phyloP scores from a whole-genome alignment of 2,797 vertebrate genomes.

The Chelon labrosus region DNA sequence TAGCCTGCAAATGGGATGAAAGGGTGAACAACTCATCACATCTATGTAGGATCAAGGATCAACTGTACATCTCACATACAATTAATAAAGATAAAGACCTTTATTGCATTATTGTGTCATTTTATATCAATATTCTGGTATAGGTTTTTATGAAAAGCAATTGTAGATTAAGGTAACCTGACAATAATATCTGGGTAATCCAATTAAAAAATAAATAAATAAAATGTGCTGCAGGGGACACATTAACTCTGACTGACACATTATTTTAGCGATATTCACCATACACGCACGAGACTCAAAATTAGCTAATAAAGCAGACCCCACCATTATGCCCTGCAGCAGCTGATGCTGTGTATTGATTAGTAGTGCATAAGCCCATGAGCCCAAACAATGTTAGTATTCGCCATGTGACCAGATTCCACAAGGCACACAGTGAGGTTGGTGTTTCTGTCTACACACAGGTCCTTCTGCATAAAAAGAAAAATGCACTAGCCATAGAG shows the following conservation, averaged over 20 bases:
- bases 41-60: neutral
- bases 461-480: too few relatives aligned
- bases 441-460: too few relatives aligned
- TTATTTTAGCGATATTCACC: neutral
- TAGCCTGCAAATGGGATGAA: constrained; percentile 25
- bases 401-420: neutral
- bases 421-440: neutral
- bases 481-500: too few relatives aligned
- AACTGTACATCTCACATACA: neutral
- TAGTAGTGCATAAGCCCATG: neutral
- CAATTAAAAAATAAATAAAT: neutral
- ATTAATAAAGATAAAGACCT: neutral
- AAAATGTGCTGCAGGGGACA: neutral
- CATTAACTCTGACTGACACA: neutral
- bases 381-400: neutral
- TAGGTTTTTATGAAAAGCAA: neutral
- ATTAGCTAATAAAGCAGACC: neutral
- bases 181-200: neutral
- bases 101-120: neutral
- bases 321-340: too few relatives aligned
- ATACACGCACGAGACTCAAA: neutral
- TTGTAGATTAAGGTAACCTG: neutral
- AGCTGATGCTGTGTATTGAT: neutral
- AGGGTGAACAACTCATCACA: constrained; percentile 14
- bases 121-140: neutral